Percentiles rank a stretch among this genome's conserved stretches.
Conservation (phyloP, 2,888 invertebrate genomes). For the Lucinisca nassula region DNA sequence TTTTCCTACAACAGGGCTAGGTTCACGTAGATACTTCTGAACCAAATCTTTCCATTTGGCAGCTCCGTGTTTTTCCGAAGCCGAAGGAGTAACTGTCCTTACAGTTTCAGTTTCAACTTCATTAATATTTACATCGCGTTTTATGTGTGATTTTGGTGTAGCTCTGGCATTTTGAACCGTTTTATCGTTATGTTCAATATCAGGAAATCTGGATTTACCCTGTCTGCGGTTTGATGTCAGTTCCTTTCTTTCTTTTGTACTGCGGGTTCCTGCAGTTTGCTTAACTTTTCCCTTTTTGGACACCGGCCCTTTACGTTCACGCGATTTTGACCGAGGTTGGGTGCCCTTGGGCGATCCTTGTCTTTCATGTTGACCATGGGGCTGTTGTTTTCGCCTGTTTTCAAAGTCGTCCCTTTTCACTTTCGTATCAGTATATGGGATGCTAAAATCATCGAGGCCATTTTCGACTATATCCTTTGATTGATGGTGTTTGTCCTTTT, state of each 20-base stretch:
- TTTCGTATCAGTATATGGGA: constrained; percentile 35
- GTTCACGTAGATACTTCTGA: constrained; percentile 59
- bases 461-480: neutral
- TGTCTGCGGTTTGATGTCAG: neutral
- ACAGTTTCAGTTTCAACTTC: constrained; percentile 50
- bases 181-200: constrained; percentile 49
- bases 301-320: neutral
- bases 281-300: neutral
- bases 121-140: neutral
- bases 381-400: neutral
- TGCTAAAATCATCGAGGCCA: neutral
- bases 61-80: neutral
- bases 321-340: neutral
- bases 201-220: constrained; percentile 55
- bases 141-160: neutral
- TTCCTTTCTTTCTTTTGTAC: neutral
- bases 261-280: neutral
- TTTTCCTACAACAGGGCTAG: constrained; percentile 55
- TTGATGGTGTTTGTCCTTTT: neutral
- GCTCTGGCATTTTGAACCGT: neutral
- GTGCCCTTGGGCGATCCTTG: neutral
- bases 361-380: neutral
- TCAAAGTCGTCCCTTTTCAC: constrained; percentile 57
- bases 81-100: neutral
- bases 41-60: constrained; percentile 65